These are phyloP conservation scores for Tachyglossus aculeatus DNA, from an alignment of 2,797 vertebrate species.

Conservation along the genomic window DNA sequence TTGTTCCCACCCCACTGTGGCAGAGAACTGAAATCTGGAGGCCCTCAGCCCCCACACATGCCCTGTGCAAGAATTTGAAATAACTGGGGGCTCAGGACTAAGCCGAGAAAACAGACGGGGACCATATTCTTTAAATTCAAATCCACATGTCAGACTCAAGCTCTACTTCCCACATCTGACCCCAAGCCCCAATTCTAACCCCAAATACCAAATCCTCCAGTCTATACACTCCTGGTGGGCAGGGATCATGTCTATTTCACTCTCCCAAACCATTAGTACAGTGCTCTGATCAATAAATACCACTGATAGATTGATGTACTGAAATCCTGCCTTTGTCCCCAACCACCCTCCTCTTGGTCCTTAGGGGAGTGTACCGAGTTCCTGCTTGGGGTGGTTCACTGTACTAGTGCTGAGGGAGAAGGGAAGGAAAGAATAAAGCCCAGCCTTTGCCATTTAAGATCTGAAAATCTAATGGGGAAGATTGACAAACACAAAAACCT, in stretches of 20 bases:
- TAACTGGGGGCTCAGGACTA: not conserved
- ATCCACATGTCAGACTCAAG: no score
- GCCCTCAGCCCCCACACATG: not conserved
- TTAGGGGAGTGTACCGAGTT: no score
- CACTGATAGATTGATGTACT: no score
- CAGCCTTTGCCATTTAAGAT: not conserved
- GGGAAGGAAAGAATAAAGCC: not conserved
- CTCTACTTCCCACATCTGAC: not conserved
- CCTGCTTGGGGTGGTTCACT: no score
- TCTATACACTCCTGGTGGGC: no score
- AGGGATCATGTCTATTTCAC: no score
- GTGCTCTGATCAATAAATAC: no score
- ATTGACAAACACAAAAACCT: no score
- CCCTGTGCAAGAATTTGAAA: not conserved
- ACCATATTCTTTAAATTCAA: not conserved
- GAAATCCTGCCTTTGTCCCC: no score
- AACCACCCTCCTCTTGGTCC: no score
- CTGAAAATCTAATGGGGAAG: no score
- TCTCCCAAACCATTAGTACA: no score
- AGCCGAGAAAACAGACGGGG: not conserved
- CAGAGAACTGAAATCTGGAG: not conserved
- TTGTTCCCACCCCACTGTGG: not conserved
- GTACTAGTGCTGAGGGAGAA: not conserved
- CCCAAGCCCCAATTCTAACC: not conserved
- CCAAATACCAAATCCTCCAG: not conserved